phyloP scores from a whole-genome alignment of 2,797 vertebrate species.

The Enteromius thamalakanensis region DNA sequence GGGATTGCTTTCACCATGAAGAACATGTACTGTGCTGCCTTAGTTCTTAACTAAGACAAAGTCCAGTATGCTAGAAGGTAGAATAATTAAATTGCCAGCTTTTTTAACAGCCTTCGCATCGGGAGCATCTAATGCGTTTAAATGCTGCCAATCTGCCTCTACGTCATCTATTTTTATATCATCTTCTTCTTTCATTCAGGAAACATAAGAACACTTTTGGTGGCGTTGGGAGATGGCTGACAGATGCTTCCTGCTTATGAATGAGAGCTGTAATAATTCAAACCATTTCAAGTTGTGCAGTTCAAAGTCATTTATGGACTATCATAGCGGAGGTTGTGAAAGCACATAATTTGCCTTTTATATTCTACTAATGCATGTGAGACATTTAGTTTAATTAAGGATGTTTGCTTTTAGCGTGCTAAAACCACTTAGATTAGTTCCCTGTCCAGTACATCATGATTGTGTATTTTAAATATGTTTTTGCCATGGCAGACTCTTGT shows the following conservation, averaged over 20 bases:
- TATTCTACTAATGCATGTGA: conserved; percentile 34
- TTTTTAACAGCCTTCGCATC: not conserved
- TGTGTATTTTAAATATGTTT: conserved; percentile 30
- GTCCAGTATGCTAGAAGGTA: not conserved
- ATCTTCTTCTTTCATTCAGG: not conserved
- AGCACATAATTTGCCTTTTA: conserved; percentile 38
- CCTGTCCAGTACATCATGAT: conserved; percentile 15
- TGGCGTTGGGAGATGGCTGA: conserved; percentile 10
- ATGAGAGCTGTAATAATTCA: conserved; percentile 27
- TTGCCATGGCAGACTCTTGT: conserved; percentile 30
- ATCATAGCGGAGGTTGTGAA: conserved; percentile 34
- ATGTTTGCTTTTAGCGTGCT: conserved; percentile 27
- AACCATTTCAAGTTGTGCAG: not conserved
- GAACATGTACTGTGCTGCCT: not conserved
- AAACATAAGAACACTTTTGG: conserved; percentile 4
- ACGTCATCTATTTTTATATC: not conserved
- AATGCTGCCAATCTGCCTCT: not conserved
- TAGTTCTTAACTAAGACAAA: not conserved
- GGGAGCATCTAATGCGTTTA: too few species aligned
- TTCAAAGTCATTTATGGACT: conserved; percentile 34
- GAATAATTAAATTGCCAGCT: not conserved
- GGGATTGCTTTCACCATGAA: not conserved
- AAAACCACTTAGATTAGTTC: conserved; percentile 41
- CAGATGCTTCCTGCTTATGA: conserved; percentile 1
- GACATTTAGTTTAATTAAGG: conserved; percentile 44